phyloP scores from a whole-genome alignment of 2,797 vertebrate genomes.

The Champsocephalus esox region DNA sequence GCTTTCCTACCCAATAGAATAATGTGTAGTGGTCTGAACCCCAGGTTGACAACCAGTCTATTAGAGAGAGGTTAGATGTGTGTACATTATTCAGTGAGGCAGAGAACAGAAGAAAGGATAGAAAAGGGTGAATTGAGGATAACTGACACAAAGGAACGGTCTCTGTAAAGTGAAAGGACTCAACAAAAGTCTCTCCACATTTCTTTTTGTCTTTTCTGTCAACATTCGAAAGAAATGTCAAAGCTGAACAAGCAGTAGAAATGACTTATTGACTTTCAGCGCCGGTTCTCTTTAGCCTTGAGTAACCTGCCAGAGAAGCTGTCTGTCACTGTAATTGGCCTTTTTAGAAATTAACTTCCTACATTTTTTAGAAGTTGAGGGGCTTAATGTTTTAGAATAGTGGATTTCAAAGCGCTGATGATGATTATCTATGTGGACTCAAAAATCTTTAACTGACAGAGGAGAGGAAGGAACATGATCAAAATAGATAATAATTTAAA shows the following conservation, averaged over 20 bases:
- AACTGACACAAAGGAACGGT: conserved; percentile 4
- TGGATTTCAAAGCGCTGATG: conserved; percentile 14
- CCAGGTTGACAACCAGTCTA: not conserved
- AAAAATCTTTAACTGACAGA: not conserved
- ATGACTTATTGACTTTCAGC: conserved; percentile 18
- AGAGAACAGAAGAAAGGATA: not conserved
- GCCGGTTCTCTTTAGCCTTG: conserved; percentile 5
- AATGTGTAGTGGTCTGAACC: no score
- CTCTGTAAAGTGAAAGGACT: conserved; percentile 1
- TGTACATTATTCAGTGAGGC: not conserved
- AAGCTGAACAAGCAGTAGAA: conserved; percentile 25
- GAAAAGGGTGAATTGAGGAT: not conserved
- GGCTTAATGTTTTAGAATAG: conserved; percentile 33
- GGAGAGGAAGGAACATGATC: conserved; percentile 6
- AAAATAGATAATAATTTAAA: not conserved
- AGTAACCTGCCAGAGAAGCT: conserved; percentile 38
- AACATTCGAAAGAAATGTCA: conserved; percentile 4
- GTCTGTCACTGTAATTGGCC: conserved; percentile 20
- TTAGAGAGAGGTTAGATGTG: not conserved
- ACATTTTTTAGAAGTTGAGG: conserved; percentile 9
- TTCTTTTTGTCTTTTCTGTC: conserved; percentile 1
- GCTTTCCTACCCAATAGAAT: no score
- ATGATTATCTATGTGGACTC: not conserved
- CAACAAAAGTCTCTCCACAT: not conserved
- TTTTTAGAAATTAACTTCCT: conserved; percentile 28